Percentiles rank a stretch among this genome's conserved stretches.
Evolutionary conservation across 2,888 invertebrate genomes (phyloP).

Genomic region (Punctoribates punctum): DNA sequence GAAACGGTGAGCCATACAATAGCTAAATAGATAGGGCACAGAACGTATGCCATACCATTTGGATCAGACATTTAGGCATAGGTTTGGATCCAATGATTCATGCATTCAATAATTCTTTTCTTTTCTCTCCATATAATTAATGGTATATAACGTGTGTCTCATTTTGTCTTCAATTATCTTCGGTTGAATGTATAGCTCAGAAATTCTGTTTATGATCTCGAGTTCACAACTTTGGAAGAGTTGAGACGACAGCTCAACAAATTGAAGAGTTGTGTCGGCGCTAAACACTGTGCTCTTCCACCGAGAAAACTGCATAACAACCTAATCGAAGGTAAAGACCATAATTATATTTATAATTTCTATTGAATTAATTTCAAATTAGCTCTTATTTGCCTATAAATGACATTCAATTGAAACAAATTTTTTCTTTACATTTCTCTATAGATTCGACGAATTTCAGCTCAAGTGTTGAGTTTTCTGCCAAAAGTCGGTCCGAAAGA

Average conservation of each 20-base stretch:
- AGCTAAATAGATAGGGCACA: not conserved
- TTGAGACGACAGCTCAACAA: slow-evolving; percentile 46
- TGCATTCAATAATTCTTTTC: not conserved
- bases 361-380: not conserved
- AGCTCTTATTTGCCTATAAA: not conserved
- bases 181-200: slow-evolving; percentile 44
- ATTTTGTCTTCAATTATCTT: not conserved
- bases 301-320: not conserved
- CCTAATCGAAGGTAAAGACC: not conserved
- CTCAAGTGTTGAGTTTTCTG: slow-evolving; percentile 1
- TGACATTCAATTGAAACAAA: not conserved
- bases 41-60: too few relatives aligned
- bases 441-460: slow-evolving; percentile 16
- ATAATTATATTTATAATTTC: not conserved
- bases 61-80: not conserved
- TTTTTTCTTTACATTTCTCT: not conserved
- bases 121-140: not conserved
- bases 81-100: not conserved
- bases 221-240: slow-evolving; percentile 45
- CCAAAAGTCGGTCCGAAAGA: slow-evolving; percentile 27
- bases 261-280: slow-evolving; percentile 67
- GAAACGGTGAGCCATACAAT: not conserved
- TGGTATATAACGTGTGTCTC: slow-evolving; percentile 1
- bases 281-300: slow-evolving; percentile 60
- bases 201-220: slow-evolving; percentile 47